These are phyloP conservation scores for Ochropleura leucogaster DNA, from an alignment of 2,888 invertebrate species.

Conservation along the genomic window DNA sequence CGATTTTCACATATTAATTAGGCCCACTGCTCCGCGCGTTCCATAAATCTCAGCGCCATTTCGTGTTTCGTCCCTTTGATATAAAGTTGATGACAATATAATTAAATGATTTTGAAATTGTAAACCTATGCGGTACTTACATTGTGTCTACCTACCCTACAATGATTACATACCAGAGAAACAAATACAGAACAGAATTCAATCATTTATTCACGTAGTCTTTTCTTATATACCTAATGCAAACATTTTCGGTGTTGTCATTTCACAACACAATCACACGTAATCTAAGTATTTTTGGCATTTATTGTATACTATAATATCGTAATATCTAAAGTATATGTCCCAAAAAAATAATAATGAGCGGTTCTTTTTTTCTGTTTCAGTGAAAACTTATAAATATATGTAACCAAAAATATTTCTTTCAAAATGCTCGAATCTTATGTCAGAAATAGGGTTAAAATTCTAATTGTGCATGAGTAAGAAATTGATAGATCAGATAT, in stretches of 20 bases:
- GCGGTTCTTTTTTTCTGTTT: too few species aligned
- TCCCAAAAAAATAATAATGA: background rate
- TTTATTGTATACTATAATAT: background rate
- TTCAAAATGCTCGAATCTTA: background rate
- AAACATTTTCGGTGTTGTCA: background rate
- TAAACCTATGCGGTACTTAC: background rate
- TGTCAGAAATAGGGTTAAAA: background rate
- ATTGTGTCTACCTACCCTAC: constrained; percentile 1
- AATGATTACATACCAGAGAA: background rate
- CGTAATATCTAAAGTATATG: background rate
- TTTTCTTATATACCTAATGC: background rate
- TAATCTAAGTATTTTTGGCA: background rate
- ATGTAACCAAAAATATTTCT: background rate
- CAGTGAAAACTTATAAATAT: background rate
- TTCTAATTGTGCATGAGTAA: background rate
- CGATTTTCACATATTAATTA: background rate
- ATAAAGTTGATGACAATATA: background rate
- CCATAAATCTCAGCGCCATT: background rate
- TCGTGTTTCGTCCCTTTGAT: background rate
- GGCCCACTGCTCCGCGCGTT: background rate
- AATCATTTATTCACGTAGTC: background rate
- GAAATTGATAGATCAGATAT: background rate
- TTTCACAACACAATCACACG: background rate
- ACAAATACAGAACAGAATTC: constrained; percentile 2
- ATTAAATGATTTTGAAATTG: constrained; percentile 26